Conservation (phyloP, 2,888 invertebrate genomes). For the Microchrysa polita region DNA sequence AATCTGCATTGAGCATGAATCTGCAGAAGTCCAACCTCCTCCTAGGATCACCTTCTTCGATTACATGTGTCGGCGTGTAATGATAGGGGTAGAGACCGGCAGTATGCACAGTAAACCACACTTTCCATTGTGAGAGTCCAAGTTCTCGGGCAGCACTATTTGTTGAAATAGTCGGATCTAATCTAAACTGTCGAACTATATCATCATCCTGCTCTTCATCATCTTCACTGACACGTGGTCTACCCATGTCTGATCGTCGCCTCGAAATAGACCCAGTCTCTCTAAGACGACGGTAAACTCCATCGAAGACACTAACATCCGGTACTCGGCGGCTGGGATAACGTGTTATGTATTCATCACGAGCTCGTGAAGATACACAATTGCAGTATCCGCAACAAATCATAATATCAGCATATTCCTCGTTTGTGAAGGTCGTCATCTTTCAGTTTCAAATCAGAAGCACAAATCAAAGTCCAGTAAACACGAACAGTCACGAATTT, state of each 20-base stretch:
- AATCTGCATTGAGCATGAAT: neutral
- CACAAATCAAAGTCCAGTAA: neutral
- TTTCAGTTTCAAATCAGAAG: constrained; percentile 8
- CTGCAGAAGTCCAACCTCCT: constrained; percentile 1
- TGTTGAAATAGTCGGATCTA: constrained; percentile 1
- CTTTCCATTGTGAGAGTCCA: constrained; percentile 4
- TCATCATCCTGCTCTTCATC: neutral
- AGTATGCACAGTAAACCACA: constrained; percentile 3
- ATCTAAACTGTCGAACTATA: neutral
- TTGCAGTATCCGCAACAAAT: constrained; percentile 8
- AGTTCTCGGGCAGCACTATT: constrained; percentile 3
- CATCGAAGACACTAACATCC: constrained; percentile 1
- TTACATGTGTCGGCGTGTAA: constrained; percentile 1
- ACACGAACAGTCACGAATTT: constrained; percentile 1
- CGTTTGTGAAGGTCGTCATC: constrained; percentile 3
- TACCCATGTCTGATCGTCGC: neutral
- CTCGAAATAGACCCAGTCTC: neutral
- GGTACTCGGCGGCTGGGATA: neutral
- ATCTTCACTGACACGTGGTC: neutral
- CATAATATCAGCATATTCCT: constrained; percentile 4
- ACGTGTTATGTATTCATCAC: constrained; percentile 1
- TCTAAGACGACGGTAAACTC: constrained; percentile 2
- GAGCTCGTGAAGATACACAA: constrained; percentile 5
- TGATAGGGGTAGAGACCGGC: neutral
- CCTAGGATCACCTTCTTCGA: constrained; percentile 8